Evolutionary conservation across 1,140 invertebrate genomes (phyloP).

Genomic region (Catajapyx aquilonaris): DNA sequence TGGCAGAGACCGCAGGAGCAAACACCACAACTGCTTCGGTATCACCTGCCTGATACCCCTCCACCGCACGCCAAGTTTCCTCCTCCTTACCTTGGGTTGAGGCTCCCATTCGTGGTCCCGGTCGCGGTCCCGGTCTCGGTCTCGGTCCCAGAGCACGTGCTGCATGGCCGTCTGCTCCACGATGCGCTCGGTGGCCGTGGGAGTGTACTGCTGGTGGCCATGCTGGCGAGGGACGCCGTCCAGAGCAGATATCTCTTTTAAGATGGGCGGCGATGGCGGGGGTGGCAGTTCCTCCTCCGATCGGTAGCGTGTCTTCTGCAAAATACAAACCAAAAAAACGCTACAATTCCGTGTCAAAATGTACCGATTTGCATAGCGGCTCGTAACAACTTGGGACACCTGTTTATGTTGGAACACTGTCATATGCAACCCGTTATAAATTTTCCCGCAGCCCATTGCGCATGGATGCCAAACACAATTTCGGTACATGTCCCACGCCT

Average conservation of each 20-base stretch:
- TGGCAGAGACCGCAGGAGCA: too few species aligned
- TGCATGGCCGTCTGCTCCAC: slow-evolving; percentile 7
- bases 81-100: too few species aligned
- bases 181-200: slow-evolving; percentile 8
- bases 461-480: not conserved
- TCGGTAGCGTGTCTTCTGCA: slow-evolving; percentile 30
- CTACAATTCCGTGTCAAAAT: too few species aligned
- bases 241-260: slow-evolving; percentile 19
- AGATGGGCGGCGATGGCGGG: slow-evolving; percentile 27
- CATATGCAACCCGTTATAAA: not conserved
- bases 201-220: not conserved
- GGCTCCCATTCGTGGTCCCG: too few species aligned
- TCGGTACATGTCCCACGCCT: not conserved
- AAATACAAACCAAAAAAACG: slow-evolving; percentile 13
- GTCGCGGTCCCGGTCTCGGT: too few species aligned
- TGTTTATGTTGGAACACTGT: not conserved
- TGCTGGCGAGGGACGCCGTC: slow-evolving; percentile 12
- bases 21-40: too few species aligned
- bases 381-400: too few species aligned
- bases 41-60: too few species aligned
- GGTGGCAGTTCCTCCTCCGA: slow-evolving; percentile 29
- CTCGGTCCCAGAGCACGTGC: slow-evolving; percentile 2
- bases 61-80: too few species aligned
- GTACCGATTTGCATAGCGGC: too few species aligned
- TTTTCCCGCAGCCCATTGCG: not conserved